Evolutionary conservation across 2,888 invertebrate species (phyloP).

Genomic region (Luperina nickerlii): DNA sequence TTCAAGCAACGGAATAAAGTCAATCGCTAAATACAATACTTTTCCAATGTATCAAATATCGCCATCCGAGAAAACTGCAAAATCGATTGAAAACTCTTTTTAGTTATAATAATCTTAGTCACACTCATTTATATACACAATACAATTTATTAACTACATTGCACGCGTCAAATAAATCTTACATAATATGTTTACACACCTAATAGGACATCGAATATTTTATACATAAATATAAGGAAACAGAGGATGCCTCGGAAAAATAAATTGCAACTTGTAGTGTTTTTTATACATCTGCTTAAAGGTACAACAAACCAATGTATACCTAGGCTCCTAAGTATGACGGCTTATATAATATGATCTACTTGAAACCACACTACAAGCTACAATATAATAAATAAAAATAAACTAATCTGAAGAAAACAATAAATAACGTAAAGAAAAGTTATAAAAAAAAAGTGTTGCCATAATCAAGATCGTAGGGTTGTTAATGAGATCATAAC

Average conservation of each 20-base stretch:
- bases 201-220: conserved; percentile 61
- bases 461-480: conserved; percentile 66
- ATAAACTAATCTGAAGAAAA: conserved; percentile 51
- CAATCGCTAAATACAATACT: background rate
- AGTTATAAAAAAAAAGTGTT: conserved; percentile 59
- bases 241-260: conserved; percentile 59
- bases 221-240: conserved; percentile 51
- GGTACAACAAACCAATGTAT: background rate
- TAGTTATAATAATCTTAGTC: conserved; percentile 55
- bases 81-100: conserved; percentile 45
- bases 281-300: background rate
- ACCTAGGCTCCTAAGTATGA: background rate
- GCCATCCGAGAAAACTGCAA: conserved; percentile 52
- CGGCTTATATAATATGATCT: background rate
- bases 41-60: conserved; percentile 29
- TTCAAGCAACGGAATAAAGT: background rate
- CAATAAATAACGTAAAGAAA: conserved; percentile 58
- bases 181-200: conserved; percentile 53
- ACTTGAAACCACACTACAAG: conserved; percentile 43
- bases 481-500: conserved; percentile 69
- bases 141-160: conserved; percentile 78
- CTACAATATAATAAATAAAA: conserved; percentile 36
- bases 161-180: conserved; percentile 80
- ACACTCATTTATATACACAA: conserved; percentile 63
- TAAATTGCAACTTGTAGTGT: conserved; percentile 31